Conservation (phyloP, 2,888 invertebrate species). For the Mythimna vitellina region DNA sequence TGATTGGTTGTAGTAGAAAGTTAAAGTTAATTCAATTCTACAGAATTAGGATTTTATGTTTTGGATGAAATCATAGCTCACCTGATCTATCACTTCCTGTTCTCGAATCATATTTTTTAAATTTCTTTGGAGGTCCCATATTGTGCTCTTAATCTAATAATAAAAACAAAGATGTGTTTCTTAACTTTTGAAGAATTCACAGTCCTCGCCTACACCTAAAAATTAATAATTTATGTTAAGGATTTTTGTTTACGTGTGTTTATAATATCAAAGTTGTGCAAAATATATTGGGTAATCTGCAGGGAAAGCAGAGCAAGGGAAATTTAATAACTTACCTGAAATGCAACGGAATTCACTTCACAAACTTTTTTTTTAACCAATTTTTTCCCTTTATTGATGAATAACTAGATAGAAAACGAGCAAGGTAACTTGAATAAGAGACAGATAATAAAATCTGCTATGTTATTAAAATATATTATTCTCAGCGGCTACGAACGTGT, state of each 20-base stretch:
- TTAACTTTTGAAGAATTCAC: background rate
- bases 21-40: no score
- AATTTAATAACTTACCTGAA: conserved; percentile 27
- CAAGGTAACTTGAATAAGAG: background rate
- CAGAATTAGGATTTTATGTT: background rate
- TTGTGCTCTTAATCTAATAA: background rate
- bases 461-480: background rate
- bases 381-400: background rate
- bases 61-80: conserved; percentile 60
- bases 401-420: background rate
- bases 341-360: conserved; percentile 4
- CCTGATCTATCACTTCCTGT: conserved; percentile 84
- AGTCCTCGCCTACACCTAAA: conserved; percentile 16
- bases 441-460: background rate
- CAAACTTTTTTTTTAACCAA: background rate
- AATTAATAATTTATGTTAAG: background rate
- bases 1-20: background rate
- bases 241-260: background rate
- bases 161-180: background rate
- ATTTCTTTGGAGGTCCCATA: conserved; percentile 88
- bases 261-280: background rate
- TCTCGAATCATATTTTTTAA: conserved; percentile 88
- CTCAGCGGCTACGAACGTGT: background rate
- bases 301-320: no score
- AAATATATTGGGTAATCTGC: background rate